Percentiles rank a stretch among this genome's conserved stretches.
Evolutionary conservation across 1,140 invertebrate species (phyloP).

Genomic region (Neodiprion pinetum): DNA sequence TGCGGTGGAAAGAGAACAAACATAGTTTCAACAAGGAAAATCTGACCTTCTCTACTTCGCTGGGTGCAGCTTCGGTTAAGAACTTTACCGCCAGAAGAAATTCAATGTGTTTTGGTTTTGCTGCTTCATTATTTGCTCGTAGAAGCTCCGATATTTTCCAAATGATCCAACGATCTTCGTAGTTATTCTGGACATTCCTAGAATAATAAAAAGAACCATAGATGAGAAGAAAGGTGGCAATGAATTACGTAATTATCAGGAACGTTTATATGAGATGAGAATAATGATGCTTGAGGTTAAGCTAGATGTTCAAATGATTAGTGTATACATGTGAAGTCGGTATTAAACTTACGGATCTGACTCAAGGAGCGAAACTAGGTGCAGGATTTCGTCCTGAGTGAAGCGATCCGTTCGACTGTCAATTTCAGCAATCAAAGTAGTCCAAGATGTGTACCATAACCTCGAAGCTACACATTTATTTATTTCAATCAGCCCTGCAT

Average conservation of each 20-base stretch:
- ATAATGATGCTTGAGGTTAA: too few relatives aligned
- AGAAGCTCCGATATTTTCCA: background rate
- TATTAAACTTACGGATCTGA: background rate
- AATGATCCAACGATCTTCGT: background rate
- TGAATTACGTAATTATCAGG: too few relatives aligned
- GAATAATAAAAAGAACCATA: too few relatives aligned
- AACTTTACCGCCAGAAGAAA: slow-evolving; percentile 29
- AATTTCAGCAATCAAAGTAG: slow-evolving; percentile 22
- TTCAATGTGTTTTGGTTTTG: slow-evolving; percentile 24
- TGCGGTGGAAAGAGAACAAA: slow-evolving; percentile 17
- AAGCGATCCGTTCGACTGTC: background rate
- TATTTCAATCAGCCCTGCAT: slow-evolving; percentile 18
- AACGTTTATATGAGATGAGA: too few relatives aligned
- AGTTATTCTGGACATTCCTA: background rate
- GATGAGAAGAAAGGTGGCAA: too few relatives aligned
- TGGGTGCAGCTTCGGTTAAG: slow-evolving; percentile 27
- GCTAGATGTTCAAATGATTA: too few relatives aligned
- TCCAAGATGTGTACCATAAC: slow-evolving; percentile 40
- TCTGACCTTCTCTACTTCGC: slow-evolving; percentile 28
- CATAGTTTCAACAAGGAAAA: slow-evolving; percentile 29
- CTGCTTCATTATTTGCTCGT: background rate
- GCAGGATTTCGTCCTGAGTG: background rate
- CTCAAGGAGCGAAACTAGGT: background rate
- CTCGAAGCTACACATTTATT: slow-evolving; percentile 31
- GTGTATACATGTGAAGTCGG: too few relatives aligned